These are phyloP conservation scores for Machaerirhynchus nigripectus DNA, from an alignment of 2,113 vertebrate species.

Conservation along the genomic window DNA sequence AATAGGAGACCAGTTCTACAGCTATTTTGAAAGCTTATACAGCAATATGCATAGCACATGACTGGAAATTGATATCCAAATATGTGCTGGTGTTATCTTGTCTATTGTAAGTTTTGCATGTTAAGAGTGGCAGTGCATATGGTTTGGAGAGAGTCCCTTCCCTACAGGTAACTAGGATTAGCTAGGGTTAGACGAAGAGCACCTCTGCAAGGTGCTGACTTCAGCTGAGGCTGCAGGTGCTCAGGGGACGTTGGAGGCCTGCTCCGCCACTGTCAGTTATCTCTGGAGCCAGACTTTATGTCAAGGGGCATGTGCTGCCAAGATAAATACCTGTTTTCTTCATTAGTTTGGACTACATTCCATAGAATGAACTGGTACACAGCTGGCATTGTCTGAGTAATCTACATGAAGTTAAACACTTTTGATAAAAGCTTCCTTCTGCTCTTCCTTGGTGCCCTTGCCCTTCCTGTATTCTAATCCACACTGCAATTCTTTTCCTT, in stretches of 20 bases:
- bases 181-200: not conserved
- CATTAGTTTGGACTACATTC: not conserved
- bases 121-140: not conserved
- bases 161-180: not conserved
- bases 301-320: not conserved
- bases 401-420: not conserved
- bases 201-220: not conserved
- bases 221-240: not conserved
- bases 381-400: not conserved
- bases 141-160: not conserved
- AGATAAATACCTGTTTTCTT: not conserved
- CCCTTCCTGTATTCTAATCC: not conserved
- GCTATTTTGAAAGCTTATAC: not conserved
- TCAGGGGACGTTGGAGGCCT: not conserved
- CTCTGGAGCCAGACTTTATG: not conserved
- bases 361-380: not conserved
- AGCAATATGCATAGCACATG: not conserved
- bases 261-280: not conserved
- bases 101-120: accelerated
- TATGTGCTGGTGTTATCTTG: not conserved
- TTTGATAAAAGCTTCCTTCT: not conserved
- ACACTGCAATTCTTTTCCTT: not conserved
- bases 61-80: not conserved
- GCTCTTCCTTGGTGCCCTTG: not conserved
- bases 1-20: not conserved